Base-by-base conservation (phyloP, 2,888 invertebrate species). In the Exocentrus adspersus region DNA sequence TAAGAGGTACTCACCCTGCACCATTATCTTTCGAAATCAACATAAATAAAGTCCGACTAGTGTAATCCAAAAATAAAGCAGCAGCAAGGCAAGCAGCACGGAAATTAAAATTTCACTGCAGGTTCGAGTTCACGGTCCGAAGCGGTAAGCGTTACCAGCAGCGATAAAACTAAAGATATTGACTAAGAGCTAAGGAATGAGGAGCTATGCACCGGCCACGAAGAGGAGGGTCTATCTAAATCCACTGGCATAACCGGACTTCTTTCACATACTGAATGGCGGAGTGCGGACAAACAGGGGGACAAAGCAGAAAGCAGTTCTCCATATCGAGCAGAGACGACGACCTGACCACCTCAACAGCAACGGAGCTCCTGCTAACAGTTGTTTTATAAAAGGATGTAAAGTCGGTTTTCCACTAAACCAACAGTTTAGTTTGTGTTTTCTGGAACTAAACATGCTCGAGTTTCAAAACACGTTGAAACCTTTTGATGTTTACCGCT, bases 131-230 rank as follows among this genome's bases (percentile, higher is more conserved):
- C n/a, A n/a, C n/a, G n/a, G n/a, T n/a, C n/a, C n/a, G n/a, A n/a
- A n/a, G n/a, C n/a, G n/a, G n/a, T n/a, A n/a, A n/a, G n/a, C n/a
- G n/a, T n/a, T 41, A 37, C 20, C 4, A 14, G 20, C 42, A 14
- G 30, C 17, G 14, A 5, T 42, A 21, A 28, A 42, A 17, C 7
- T 42, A 24, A 9, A 28, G 54, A 37, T 12, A 53, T 42, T 54
- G 54, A 54, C 54, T 54, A 54, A 54, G 28, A 43, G 28, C 43
- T 54, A 17, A 45, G 54, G 54, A 54, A 54, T 54, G 54, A 42
- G 28, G 43, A 50, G 17, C 54, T 43, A 43, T 43, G 30, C 32
- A 21, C 9, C 10, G 43, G 20, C 43, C 9, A 43, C 24, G 20
- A 14, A 14, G 20, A 2, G 45, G 30, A 46, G 46, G 24, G 24